Evolutionary conservation across 2,797 vertebrate genomes (phyloP), one percentile per base, ranked within the genome.

Genomic region (Anabas testudineus): DNA sequence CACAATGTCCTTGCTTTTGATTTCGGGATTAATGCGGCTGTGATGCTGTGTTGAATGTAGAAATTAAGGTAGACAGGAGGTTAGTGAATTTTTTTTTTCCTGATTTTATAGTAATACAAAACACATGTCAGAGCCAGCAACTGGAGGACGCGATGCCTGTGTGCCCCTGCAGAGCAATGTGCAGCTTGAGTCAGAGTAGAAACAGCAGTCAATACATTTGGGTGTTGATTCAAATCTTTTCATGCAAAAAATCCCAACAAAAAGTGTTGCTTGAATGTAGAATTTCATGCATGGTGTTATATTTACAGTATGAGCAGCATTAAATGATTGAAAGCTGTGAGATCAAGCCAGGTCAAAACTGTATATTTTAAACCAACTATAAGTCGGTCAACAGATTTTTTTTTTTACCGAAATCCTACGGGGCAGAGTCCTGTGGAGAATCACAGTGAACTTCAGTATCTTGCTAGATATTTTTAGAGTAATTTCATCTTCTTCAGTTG

Each of bases 381-480:
- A 28, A 4, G 41, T 49, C 57, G 71, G 22, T 74, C 46, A 54
- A 58, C 15, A 26, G 37, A 58, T 45, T 64, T 3, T 18, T 12
- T 42, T 47, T 21, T 10, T 19, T 10, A 24, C n/a, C 19, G 22
- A 67, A 49, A 76, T 56, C 53, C 59, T 49, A 15, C 55, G 49
- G 57, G 28, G 41, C 45, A 55, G 39, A 60, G 26, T 42, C 56
- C 34, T 48, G 59, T 46, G 26, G 58, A 68, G 18, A 61, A 53
- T 82, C 64, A 61, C 0, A 10, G 55, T 71, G 63, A 66, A 74
- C 45, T 37, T 22, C 15, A 67, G 28, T 55, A 52, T 56, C 47
- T 58, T 61, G 18, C 36, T 67, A 74, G 37, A 77, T 57, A 71
- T 76, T 68, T 71, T 39, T 58, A 73, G 39, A 45, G 32, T 59